Base-by-base conservation (phyloP, 2,888 invertebrate species). In the Ormyrus thymus region DNA sequence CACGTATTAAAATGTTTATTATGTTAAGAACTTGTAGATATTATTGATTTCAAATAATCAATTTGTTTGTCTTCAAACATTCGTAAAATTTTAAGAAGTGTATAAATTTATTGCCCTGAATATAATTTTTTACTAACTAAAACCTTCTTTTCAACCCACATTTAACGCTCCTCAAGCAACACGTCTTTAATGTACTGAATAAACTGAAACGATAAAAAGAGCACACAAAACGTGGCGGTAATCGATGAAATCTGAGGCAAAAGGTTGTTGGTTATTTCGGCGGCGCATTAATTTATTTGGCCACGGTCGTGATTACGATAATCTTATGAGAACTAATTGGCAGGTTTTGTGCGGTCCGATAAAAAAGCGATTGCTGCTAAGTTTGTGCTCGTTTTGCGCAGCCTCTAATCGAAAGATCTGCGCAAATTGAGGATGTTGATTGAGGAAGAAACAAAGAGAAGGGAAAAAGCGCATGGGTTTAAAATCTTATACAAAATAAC, bases 321-420 rank as follows among this genome's bases (percentile, higher is more conserved):
- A 88, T 88, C 85, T 86, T 87, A 87, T 88, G 87, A 85, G 85
- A 84, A 84, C 86, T 88, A 87, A 88, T 88, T 87, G 86, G 86
- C 82, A 85, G 87, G 84, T 85, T 87, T 85, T 85, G 84, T 81
- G 83, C 84, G 85, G 83, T 74, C 79, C 86, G 58, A 59, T 29
- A 59, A 59, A 29, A 29, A 59, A 10, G 58, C 29, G 29, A 1
- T 15, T 29, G 15, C 15, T 8, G 29, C 58, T 59, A 53, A 43
- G 55, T 10, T 45, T 9, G 3, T 8, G 29, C 43, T 59, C 29
- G n/a, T 43, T 10, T 45, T 9, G 68, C 45, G 53, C n/a, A 15
- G 7, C 9, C 13, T 29, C 29, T 29, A 4, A 29, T 29, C 29
- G 29, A 29, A 29, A 29, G 29, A 4, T 29, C 29, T 29, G 29